Evolutionary conservation across 2,797 vertebrate genomes (phyloP).

Genomic region (Anableps anableps): DNA sequence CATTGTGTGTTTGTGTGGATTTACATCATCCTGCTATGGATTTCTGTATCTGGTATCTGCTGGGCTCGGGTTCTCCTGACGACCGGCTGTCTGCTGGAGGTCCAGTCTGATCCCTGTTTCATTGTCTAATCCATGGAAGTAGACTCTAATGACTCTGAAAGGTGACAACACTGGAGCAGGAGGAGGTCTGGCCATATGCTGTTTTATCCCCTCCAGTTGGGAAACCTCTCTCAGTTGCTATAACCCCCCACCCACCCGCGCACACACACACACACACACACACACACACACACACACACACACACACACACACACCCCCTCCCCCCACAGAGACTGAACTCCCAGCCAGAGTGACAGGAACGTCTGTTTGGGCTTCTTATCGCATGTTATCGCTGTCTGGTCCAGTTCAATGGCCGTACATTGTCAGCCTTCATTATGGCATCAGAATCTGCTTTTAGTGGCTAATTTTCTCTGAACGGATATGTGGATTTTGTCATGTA

Average conservation of each 20-base stretch:
- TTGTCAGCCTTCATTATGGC: slow-evolving; percentile 1
- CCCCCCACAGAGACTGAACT: slow-evolving; percentile 13
- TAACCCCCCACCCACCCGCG: slow-evolving; percentile 18
- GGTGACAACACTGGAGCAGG: slow-evolving; percentile 31
- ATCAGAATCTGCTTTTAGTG: slow-evolving; percentile 1
- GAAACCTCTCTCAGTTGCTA: slow-evolving; percentile 53
- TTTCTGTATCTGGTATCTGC: slow-evolving; percentile 51
- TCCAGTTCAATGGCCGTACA: slow-evolving; percentile 53
- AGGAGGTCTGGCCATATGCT: slow-evolving; percentile 62
- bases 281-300: too few relatives aligned
- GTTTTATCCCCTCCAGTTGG: slow-evolving; percentile 57
- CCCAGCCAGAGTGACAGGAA: slow-evolving; percentile 70
- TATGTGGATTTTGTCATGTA: neutral
- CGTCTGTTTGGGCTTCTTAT: slow-evolving; percentile 66
- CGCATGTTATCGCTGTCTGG: slow-evolving; percentile 42
- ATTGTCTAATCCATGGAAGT: slow-evolving; percentile 25
- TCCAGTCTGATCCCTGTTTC: slow-evolving; percentile 32
- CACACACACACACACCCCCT: slow-evolving; percentile 5
- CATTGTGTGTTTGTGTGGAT: slow-evolving; percentile 41
- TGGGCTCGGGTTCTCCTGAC: slow-evolving; percentile 47
- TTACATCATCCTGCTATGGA: slow-evolving; percentile 40
- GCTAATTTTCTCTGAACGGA: slow-evolving; percentile 16
- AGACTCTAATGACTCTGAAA: slow-evolving; percentile 34
- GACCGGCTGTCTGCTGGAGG: slow-evolving; percentile 16
- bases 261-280: too few relatives aligned